Evolutionary conservation across 2,888 invertebrate genomes (phyloP).

Genomic region (Poecilobothrus nobilitatus): DNA sequence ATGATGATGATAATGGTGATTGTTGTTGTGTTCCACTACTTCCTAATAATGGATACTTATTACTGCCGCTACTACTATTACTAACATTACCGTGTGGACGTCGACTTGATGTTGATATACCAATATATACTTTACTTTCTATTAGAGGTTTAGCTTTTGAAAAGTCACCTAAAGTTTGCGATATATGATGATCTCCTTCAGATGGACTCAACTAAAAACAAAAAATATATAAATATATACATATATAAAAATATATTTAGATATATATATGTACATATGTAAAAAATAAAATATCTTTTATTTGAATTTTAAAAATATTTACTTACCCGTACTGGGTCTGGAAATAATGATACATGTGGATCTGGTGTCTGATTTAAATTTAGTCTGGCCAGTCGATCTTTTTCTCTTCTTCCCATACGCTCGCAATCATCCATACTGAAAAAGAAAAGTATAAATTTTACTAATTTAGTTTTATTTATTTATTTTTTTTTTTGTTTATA

Average conservation of each 20-base stretch:
- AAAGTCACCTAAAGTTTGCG: constrained; percentile 39
- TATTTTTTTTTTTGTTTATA: too few relatives aligned
- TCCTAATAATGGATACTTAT: neutral
- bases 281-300: neutral
- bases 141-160: constrained; percentile 36
- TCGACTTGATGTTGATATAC: constrained; percentile 24
- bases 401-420: constrained; percentile 40
- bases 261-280: too few relatives aligned
- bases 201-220: constrained; percentile 28
- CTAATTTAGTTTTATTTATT: too few relatives aligned
- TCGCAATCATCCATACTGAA: constrained; percentile 43
- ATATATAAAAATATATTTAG: too few relatives aligned
- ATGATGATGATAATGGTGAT: constrained; percentile 10
- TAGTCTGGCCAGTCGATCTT: constrained; percentile 41
- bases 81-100: constrained; percentile 15
- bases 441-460: constrained; percentile 2
- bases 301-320: constrained; percentile 4
- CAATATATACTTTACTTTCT: constrained; percentile 30
- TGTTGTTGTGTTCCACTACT: constrained; percentile 7
- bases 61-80: constrained; percentile 4
- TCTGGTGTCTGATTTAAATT: constrained; percentile 36
- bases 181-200: constrained; percentile 39
- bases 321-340: constrained; percentile 39
- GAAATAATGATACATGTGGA: constrained; percentile 37
- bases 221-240: constrained; percentile 9